Evolutionary conservation across 2,797 vertebrate species (phyloP).

Genomic region (Sebastes trivittatus): DNA sequence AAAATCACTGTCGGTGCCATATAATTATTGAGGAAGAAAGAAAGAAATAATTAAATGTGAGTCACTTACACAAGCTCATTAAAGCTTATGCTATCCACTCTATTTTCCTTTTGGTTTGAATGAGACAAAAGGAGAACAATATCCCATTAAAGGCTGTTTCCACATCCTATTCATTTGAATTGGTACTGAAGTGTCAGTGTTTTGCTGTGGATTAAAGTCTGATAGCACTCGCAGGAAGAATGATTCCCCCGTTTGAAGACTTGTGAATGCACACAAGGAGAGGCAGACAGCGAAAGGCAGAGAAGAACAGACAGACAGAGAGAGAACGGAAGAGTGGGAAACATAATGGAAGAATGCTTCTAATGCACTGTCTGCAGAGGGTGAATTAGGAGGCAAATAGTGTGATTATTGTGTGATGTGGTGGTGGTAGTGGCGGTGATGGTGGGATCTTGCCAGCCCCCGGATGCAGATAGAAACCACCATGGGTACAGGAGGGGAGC

Average conservation of each 20-base stretch:
- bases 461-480: slow-evolving; percentile 86
- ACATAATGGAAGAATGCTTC: slow-evolving; percentile 68
- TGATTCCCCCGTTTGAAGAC: slow-evolving; percentile 77
- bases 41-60: slow-evolving; percentile 80
- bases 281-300: slow-evolving; percentile 48
- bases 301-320: slow-evolving; percentile 44
- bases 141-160: slow-evolving; percentile 82
- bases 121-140: slow-evolving; percentile 83
- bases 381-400: slow-evolving; percentile 77
- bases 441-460: slow-evolving; percentile 81
- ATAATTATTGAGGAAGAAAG: slow-evolving; percentile 71
- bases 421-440: slow-evolving; percentile 66
- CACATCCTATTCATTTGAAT: slow-evolving; percentile 75
- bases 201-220: slow-evolving; percentile 83
- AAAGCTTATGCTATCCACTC: slow-evolving; percentile 80
- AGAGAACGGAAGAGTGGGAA: slow-evolving; percentile 53
- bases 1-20: slow-evolving; percentile 63
- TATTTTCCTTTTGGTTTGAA: slow-evolving; percentile 82
- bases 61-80: slow-evolving; percentile 83
- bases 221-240: slow-evolving; percentile 80
- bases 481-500: slow-evolving; percentile 82
- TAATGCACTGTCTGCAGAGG: slow-evolving; percentile 65
- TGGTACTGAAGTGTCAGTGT: slow-evolving; percentile 77
- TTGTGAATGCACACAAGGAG: slow-evolving; percentile 63
- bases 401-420: slow-evolving; percentile 72